Evolutionary conservation across 30 jellyfish, hydroid and myxozoan genomes (phyloP).

Genomic region (Hydra vulgaris): DNA sequence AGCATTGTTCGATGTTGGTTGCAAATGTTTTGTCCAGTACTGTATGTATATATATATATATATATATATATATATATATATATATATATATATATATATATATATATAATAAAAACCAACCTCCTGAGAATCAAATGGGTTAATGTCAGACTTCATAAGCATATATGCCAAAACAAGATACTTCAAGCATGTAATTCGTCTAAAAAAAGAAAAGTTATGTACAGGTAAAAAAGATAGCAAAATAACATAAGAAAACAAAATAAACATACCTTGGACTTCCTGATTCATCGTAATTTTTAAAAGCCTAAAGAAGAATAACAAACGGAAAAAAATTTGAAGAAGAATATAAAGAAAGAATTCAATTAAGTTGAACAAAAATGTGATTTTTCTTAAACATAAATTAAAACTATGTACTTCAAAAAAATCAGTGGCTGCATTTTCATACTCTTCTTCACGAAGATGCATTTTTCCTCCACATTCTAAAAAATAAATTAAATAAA

Average conservation of each 20-base stretch:
- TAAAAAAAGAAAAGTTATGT: neutral
- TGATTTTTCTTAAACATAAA: neutral
- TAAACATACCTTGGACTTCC: conserved; percentile 86
- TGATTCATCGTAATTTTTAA: conserved; percentile 91
- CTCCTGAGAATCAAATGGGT: conserved; percentile 98
- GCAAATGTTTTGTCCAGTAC: too few relatives aligned
- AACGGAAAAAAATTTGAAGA: neutral
- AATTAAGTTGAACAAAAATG: too few relatives aligned
- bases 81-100: too few relatives aligned
- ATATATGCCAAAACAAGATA: conserved; percentile 88
- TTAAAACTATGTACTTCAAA: conserved; percentile 47
- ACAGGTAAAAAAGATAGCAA: neutral
- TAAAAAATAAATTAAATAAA: conserved; percentile 8
- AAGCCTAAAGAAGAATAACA: conserved; percentile 45
- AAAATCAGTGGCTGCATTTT: conserved; percentile 96
- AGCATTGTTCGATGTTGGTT: too few relatives aligned
- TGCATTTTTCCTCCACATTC: conserved; percentile 99
- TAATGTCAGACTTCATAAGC: conserved; percentile 93
- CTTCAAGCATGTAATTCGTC: conserved; percentile 90
- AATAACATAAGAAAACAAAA: neutral
- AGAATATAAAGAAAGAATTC: neutral
- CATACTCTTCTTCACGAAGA: conserved; percentile 91
- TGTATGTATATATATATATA: too few relatives aligned
- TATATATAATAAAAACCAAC: too few relatives aligned
- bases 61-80: too few relatives aligned